Percentiles rank a stretch among this genome's conserved stretches.
Conservation (phyloP, 1,140 invertebrate species). For the Sminthurinus signatus region DNA sequence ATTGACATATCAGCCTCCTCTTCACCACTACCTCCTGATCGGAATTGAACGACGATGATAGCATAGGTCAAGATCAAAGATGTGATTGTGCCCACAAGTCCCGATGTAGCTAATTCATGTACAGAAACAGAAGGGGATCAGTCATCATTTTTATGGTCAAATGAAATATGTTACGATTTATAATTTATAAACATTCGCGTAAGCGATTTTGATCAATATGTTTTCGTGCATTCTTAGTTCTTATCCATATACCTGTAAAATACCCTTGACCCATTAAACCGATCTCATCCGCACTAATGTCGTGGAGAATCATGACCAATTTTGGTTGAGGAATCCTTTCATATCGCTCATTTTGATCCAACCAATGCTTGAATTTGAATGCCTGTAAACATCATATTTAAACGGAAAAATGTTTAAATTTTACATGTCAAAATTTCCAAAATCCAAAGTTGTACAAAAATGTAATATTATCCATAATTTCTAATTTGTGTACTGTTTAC, state of each 20-base stretch:
- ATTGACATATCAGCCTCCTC: neutral
- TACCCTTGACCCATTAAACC: slow-evolving; percentile 2
- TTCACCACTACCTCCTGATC: neutral
- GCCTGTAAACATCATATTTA: too few species aligned
- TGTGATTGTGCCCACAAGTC: slow-evolving; percentile 5
- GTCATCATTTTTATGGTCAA: too few species aligned
- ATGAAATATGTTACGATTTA: too few species aligned
- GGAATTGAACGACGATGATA: slow-evolving; percentile 15
- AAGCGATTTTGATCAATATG: too few species aligned
- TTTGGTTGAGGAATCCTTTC: slow-evolving; percentile 4
- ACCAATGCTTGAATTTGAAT: slow-evolving; percentile 5
- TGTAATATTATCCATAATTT: too few species aligned
- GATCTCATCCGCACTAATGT: slow-evolving; percentile 2
- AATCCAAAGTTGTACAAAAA: too few species aligned
- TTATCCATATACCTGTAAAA: too few species aligned
- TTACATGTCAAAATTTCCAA: too few species aligned
- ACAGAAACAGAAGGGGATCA: too few species aligned
- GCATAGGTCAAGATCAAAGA: slow-evolving; percentile 11
- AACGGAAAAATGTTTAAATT: neutral
- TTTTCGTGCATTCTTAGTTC: too few species aligned
- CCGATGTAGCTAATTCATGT: slow-evolving; percentile 1
- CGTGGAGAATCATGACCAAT: slow-evolving; percentile 13
- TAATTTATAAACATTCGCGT: too few species aligned
- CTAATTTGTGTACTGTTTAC: neutral
- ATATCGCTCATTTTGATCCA: slow-evolving; percentile 1